Percentiles rank a stretch among this genome's conserved stretches.
Evolutionary conservation across 64 coral and sea anemone species (phyloP).

Genomic region (Anthopleura sola): DNA sequence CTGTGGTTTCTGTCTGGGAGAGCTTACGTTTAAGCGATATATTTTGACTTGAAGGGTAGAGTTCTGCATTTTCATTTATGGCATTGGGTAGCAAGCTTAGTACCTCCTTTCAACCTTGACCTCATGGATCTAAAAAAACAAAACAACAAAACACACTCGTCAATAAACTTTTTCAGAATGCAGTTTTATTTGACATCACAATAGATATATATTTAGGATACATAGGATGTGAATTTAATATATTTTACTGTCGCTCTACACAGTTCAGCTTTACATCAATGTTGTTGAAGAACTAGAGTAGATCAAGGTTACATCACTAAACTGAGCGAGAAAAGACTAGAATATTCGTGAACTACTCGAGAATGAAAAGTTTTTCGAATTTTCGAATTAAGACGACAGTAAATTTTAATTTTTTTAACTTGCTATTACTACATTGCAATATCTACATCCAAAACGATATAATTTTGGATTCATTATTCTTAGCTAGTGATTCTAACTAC

Average conservation of each 20-base stretch:
- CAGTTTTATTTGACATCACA: background rate
- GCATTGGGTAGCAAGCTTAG: background rate
- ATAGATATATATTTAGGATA: background rate
- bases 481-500: too few species aligned
- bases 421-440: too few species aligned
- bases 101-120: constrained; percentile 25
- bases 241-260: background rate
- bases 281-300: too few species aligned
- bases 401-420: too few species aligned
- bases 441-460: background rate
- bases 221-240: background rate
- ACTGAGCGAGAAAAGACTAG: too few species aligned
- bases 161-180: background rate
- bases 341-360: too few species aligned
- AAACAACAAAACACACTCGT: background rate
- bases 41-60: background rate
- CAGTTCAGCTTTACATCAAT: too few species aligned
- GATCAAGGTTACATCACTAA: too few species aligned
- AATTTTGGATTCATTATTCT: too few species aligned
- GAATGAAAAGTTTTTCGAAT: too few species aligned
- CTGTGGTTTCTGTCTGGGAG: background rate
- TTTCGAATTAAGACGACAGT: too few species aligned
- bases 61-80: background rate
- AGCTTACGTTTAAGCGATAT: background rate
- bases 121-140: background rate